Evolutionary conservation across 2,888 invertebrate genomes (phyloP), one percentile per base, ranked within the genome.

Genomic region (Lycocerus yunnanus): DNA sequence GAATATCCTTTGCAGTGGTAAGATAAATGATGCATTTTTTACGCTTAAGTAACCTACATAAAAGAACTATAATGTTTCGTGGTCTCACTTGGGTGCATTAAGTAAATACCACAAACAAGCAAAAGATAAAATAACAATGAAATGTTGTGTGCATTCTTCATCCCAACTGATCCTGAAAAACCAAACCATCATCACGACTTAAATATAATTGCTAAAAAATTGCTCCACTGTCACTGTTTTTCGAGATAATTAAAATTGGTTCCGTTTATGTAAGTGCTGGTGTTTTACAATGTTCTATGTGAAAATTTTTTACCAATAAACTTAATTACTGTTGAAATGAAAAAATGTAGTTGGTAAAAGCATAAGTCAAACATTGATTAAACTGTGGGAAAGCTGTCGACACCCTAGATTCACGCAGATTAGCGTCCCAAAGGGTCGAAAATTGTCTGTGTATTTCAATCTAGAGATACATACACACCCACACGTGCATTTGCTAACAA

Each of bases 331-430:
- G 43, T 43, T n/a, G 43, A 43, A 43, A n/a, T 43, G n/a, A n/a
- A n/a, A n/a, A 27, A 27, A 43, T 43, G 8, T 43, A 43, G n/a
- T 43, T 43, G 43, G 43, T 1, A 43, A 16, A 68, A 59, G 13
- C 27, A 59, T 15, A 73, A 68, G 43, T 68, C 21, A 63, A 75
- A 69, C 43, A 71, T 59, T 43, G 73, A 66, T 43, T 68, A 71
- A 80, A 83, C 81, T 84, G 84, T 85, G 85, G 85, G 85, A 85
- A 85, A 81, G 74, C 78, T 79, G 78, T 81, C 79, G 80, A 68
- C 82, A 81, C 77, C 81, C 80, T 80, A 80, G 79, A 80, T 84
- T 81, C 85, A 85, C 85, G 85, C 82, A 84, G 84, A 85, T 84
- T 85, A 84, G 60, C 58, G 66, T 66, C 71, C 58, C 67, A 66